A percentile compares a stretch with the other conserved stretches of the same genome.
phyloP scores from a whole-genome alignment of 2,113 vertebrate genomes.

The Larimichthys crocea region DNA sequence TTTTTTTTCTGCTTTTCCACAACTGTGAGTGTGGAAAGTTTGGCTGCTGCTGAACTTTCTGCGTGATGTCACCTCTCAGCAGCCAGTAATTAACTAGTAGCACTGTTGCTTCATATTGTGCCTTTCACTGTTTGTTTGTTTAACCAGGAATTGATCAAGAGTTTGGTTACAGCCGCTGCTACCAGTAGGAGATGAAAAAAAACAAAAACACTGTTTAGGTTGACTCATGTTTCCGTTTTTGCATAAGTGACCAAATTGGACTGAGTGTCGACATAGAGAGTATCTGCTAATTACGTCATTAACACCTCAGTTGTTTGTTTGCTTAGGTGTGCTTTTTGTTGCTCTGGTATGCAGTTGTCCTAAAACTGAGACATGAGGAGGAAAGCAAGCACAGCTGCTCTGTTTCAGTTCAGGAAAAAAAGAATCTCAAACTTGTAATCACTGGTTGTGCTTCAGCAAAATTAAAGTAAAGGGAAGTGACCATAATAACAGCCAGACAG shows the following conservation, averaged over 20 bases:
- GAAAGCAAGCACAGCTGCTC: not conserved
- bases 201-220: not conserved
- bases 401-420: not conserved
- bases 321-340: constrained; percentile 1
- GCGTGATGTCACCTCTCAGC: not conserved
- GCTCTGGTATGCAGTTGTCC: not conserved
- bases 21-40: constrained; percentile 35
- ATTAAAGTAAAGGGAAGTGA: constrained; percentile 32
- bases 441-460: constrained; percentile 35
- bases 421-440: constrained; percentile 27
- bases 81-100: not conserved
- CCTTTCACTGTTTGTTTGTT: constrained; percentile 16
- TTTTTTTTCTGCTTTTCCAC: constrained; percentile 20
- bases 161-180: not conserved
- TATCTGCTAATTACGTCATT: not conserved
- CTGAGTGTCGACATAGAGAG: not conserved
- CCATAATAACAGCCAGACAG: constrained; percentile 45
- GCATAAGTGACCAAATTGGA: not conserved
- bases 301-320: constrained; percentile 22
- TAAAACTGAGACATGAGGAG: not conserved
- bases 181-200: constrained; percentile 3
- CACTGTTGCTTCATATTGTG: not conserved
- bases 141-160: not conserved
- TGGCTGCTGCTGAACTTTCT: constrained; percentile 33
- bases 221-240: not conserved